phyloP scores from a whole-genome alignment of 2,797 vertebrate genomes.

The Podarcis siculus region DNA sequence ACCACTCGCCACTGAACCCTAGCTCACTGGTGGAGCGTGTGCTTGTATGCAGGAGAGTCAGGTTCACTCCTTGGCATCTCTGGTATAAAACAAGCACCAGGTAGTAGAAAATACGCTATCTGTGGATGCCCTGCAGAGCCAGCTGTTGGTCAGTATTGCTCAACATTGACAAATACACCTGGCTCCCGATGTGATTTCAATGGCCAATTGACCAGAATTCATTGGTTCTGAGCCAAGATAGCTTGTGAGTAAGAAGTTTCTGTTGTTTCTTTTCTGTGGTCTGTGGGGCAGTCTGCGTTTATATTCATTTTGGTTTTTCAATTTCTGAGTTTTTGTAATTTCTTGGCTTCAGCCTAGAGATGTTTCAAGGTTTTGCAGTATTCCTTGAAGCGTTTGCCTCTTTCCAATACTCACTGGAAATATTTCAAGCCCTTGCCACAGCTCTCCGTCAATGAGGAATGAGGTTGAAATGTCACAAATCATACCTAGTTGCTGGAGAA shows the following conservation, averaged over 20 bases:
- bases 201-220: not conserved
- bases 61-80: not conserved
- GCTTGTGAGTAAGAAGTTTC: not conserved
- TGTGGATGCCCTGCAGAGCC: not conserved
- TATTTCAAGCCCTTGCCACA: constrained; percentile 66
- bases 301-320: not conserved
- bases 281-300: no score
- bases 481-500: constrained; percentile 76
- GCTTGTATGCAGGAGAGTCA: not conserved
- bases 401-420: constrained; percentile 66
- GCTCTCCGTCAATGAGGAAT: constrained; percentile 69
- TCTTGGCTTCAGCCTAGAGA: not conserved
- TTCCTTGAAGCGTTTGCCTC: constrained; percentile 2
- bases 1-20: no score
- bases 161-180: not conserved
- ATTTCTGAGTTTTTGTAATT: not conserved
- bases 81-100: not conserved
- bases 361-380: not conserved
- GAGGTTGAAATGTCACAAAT: constrained; percentile 78
- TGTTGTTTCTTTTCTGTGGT: not conserved
- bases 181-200: no score
- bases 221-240: not conserved
- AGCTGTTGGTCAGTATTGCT: not conserved
- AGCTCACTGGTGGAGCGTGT: not conserved
- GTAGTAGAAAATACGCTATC: not conserved